These are phyloP conservation scores for Danionella dracula DNA, from an alignment of 2,797 vertebrate species.

Conservation along the genomic window DNA sequence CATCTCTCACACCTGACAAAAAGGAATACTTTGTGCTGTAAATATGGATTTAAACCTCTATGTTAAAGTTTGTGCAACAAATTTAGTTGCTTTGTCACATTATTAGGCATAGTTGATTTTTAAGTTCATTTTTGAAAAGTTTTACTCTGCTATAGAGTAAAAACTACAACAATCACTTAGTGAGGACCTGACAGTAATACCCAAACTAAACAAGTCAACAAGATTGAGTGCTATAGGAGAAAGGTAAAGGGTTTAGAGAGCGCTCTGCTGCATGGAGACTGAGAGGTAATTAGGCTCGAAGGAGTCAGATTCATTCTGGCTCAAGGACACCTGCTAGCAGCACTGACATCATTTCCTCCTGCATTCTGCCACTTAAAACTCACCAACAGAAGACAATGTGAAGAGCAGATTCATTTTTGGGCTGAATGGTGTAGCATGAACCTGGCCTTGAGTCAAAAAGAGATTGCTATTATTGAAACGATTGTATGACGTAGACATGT, in stretches of 20 bases:
- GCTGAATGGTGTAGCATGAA: background rate
- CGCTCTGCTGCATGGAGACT: too few relatives aligned
- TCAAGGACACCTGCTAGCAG: constrained; percentile 19
- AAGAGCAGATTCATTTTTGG: background rate
- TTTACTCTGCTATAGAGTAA: constrained; percentile 6
- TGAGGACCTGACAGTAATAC: constrained; percentile 1
- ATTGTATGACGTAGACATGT: background rate
- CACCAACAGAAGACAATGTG: background rate
- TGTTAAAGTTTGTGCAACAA: too few relatives aligned
- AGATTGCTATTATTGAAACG: background rate
- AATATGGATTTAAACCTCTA: too few relatives aligned
- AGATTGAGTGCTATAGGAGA: background rate
- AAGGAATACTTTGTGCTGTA: too few relatives aligned
- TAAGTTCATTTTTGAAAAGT: background rate
- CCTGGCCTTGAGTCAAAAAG: background rate
- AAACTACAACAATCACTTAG: constrained; percentile 2
- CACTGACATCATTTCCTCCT: background rate
- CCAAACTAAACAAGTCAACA: background rate
- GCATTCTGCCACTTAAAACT: background rate
- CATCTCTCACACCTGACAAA: too few relatives aligned
- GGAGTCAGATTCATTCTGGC: constrained; percentile 10
- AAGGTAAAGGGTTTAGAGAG: background rate
- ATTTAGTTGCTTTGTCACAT: too few relatives aligned
- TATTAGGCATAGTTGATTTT: too few relatives aligned
- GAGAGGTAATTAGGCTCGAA: constrained; percentile 33